These are phyloP conservation scores for Zoroaster sp. DNA, from an alignment of 53 echinoderm and acorn worm species.

Conservation along the genomic window DNA sequence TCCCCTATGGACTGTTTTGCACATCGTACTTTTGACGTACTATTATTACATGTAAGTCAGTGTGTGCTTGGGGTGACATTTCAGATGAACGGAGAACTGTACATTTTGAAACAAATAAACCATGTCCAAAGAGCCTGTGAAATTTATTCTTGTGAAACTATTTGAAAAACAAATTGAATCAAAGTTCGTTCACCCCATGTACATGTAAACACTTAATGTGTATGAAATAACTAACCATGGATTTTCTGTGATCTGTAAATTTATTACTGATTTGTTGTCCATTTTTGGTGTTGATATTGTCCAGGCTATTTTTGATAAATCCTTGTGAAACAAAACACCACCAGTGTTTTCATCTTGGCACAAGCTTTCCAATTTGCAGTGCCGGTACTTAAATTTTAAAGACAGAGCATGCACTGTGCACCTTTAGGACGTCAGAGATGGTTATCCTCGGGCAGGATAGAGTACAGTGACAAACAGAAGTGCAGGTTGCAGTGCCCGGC, in stretches of 20 bases:
- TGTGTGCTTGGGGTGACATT: too few relatives aligned
- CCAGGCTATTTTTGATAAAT: not conserved
- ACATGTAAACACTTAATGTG: too few relatives aligned
- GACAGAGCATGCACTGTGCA: not conserved
- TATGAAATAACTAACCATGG: too few relatives aligned
- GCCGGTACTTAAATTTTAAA: not conserved
- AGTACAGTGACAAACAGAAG: constrained; percentile 23
- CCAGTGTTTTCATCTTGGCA: not conserved
- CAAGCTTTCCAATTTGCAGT: not conserved
- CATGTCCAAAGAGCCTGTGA: not conserved
- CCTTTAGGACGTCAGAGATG: not conserved
- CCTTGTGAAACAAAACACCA: not conserved
- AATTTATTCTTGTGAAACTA: not conserved
- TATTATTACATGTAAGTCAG: too few relatives aligned
- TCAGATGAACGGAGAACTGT: too few relatives aligned
- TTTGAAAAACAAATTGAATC: not conserved
- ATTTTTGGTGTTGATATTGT: not conserved
- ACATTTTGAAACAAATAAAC: not conserved
- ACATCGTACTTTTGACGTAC: too few relatives aligned
- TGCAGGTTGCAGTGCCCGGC: not conserved
- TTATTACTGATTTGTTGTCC: not conserved
- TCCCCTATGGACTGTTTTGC: too few relatives aligned
- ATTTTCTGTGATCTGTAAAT: too few relatives aligned
- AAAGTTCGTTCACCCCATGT: not conserved
- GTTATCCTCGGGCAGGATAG: not conserved